These are phyloP conservation scores for Ascaphus truei DNA, from an alignment of 2,113 vertebrate genomes.

Conservation along the genomic window DNA sequence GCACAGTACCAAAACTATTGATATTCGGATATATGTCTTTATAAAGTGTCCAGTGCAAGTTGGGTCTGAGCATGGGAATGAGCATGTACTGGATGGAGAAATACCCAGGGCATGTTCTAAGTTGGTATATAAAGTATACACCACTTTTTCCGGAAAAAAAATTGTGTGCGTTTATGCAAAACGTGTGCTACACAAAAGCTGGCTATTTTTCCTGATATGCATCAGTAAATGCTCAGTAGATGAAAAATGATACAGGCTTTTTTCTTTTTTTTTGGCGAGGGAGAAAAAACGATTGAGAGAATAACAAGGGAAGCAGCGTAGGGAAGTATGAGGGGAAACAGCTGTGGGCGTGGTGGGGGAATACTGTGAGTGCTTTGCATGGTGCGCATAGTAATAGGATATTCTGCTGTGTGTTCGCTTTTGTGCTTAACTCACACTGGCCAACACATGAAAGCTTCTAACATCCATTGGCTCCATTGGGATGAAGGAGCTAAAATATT, in stretches of 20 bases:
- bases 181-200: not conserved
- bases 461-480: too few relatives aligned
- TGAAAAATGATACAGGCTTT: slow-evolving; percentile 5
- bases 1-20: too few relatives aligned
- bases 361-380: too few relatives aligned
- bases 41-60: too few relatives aligned
- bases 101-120: too few relatives aligned
- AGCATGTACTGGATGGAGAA: too few relatives aligned
- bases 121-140: too few relatives aligned
- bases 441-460: too few relatives aligned
- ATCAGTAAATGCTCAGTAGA: not conserved
- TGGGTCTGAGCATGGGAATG: too few relatives aligned
- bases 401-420: not conserved
- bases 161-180: not conserved
- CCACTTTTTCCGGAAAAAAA: too few relatives aligned
- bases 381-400: not conserved
- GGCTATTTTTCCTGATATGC: not conserved
- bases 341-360: slow-evolving; percentile 8
- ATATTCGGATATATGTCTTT: too few relatives aligned
- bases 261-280: slow-evolving; percentile 26
- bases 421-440: not conserved
- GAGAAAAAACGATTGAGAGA: not conserved
- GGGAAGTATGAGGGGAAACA: slow-evolving; percentile 16
- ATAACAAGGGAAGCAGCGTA: not conserved
- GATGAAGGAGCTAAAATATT: too few relatives aligned